Percentiles rank a stretch among this genome's conserved stretches.
These are phyloP conservation scores for Tachysurus fulvidraco DNA, from an alignment of 2,113 vertebrate species.

Conservation along the genomic window DNA sequence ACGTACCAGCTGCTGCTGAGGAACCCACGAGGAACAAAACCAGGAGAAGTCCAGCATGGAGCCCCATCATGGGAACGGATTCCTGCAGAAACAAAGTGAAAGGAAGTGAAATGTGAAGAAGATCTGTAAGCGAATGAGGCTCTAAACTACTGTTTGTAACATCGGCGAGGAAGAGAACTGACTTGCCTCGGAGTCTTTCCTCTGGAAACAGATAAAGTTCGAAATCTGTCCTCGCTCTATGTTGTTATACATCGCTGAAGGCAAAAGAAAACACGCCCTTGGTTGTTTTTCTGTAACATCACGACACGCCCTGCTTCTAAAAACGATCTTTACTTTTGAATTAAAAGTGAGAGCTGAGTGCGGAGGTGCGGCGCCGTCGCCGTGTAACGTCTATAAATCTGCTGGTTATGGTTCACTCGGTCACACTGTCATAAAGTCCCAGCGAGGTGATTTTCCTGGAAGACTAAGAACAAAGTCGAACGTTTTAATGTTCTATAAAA, in stretches of 20 bases:
- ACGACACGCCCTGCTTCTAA: not conserved
- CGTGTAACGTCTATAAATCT: constrained; percentile 1
- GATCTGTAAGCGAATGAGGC: not conserved
- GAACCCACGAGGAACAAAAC: not conserved
- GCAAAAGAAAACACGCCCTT: not conserved
- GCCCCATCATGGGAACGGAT: constrained; percentile 10
- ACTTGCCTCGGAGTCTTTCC: not conserved
- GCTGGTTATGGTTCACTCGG: not conserved
- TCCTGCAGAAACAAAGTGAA: not conserved
- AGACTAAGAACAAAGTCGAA: not conserved
- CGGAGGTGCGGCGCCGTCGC: not conserved
- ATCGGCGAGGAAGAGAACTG: not conserved
- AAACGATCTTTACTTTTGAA: not conserved
- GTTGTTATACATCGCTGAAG: not conserved
- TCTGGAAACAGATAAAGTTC: not conserved
- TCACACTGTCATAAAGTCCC: not conserved
- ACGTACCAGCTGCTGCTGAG: constrained; percentile 33
- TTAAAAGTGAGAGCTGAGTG: not conserved
- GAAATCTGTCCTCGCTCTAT: too few relatives aligned
- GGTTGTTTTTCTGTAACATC: not conserved
- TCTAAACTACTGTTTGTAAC: not conserved
- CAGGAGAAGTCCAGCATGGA: not conserved
- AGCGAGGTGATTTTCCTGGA: not conserved
- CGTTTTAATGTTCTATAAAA: not conserved
- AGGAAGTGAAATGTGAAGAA: not conserved